Evolutionary conservation across 2,888 invertebrate genomes (phyloP), one percentile per base, ranked within the genome.

Genomic region (Sialis lutaria): DNA sequence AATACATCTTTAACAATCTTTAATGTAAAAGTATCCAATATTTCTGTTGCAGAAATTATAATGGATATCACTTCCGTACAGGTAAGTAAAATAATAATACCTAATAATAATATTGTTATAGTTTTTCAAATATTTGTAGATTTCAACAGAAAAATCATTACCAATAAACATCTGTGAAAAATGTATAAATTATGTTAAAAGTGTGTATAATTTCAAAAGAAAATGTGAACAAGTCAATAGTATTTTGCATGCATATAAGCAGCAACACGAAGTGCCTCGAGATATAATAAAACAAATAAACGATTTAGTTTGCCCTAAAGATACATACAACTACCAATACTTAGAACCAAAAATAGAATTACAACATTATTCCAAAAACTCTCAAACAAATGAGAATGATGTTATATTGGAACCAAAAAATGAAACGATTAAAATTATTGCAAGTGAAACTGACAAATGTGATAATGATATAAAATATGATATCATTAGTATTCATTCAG

Each of bases 211-310:
- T 9, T 47, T 47, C 33, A 47, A 47, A 47, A 32, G 10, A 42
- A 35, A 42, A n/a, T 47, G 47, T 47, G 47, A 47, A 34, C n/a
- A 35, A 8, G 32, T 30, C 3, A 35, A 47, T 42, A 42, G 31
- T 42, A 42, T 33, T 7, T 37, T 47, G 9, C 42, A 33, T 10
- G 10, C 32, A 42, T 42, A 35, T 41, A 6, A 31, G 4, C n/a
- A 41, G 9, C 41, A 30, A 22, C 9, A 13, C 4, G 13, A n/a
- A 41, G 30, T 41, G 10, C 30, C 31, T 31, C 22, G 31, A 30
- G 6, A 42, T 30, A 12, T 37, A 37, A 37, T 37, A 37, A 37
- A 37, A 37, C 10, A 37, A 10, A 2, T 22, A 22, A 22, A 22
- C 22, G 22, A 22, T 22, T 22, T 22, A 22, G 22, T 22, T 22